phyloP scores from a whole-genome alignment of 2,113 vertebrate species.

The Dicentrarchus labrax region DNA sequence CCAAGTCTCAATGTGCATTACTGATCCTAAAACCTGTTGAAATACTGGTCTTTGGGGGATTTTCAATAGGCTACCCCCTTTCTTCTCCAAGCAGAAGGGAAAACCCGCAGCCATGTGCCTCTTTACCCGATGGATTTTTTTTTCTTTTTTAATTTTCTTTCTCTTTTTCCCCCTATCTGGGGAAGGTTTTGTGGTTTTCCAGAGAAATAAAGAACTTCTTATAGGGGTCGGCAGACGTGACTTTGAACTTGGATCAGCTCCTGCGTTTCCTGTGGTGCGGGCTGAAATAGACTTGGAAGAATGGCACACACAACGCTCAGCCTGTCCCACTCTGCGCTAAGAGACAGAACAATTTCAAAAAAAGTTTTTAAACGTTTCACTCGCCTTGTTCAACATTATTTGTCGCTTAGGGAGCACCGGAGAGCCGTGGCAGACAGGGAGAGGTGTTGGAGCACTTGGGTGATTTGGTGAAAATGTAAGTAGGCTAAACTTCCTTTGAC shows the following conservation, averaged over 20 bases:
- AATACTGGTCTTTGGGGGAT: slow-evolving; percentile 75
- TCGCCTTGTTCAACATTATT: slow-evolving; percentile 54
- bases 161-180: slow-evolving; percentile 59
- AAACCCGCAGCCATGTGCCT: slow-evolving; percentile 76
- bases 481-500: slow-evolving; percentile 72
- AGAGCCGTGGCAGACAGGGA: slow-evolving; percentile 52
- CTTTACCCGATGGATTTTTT: slow-evolving; percentile 71
- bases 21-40: slow-evolving; percentile 85
- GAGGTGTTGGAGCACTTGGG: slow-evolving; percentile 47
- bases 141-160: slow-evolving; percentile 63
- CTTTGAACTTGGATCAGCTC: slow-evolving; percentile 99
- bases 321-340: slow-evolving; percentile 80
- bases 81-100: slow-evolving; percentile 59
- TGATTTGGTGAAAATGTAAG: slow-evolving; percentile 79
- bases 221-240: slow-evolving; percentile 90
- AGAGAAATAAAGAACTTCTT: slow-evolving; percentile 92
- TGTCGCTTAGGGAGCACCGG: slow-evolving; percentile 48
- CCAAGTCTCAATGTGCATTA: background rate
- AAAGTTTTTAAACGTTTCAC: slow-evolving; percentile 71
- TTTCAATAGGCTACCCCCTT: slow-evolving; percentile 50
- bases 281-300: slow-evolving; percentile 89
- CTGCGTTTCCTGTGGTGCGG: slow-evolving; percentile 92
- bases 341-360: slow-evolving; percentile 73
- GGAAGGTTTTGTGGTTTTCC: slow-evolving; percentile 85
- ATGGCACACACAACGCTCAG: slow-evolving; percentile 84